These are phyloP conservation scores for Andrena hattorfiana DNA, from an alignment of 2,888 invertebrate genomes.

Conservation along the genomic window DNA sequence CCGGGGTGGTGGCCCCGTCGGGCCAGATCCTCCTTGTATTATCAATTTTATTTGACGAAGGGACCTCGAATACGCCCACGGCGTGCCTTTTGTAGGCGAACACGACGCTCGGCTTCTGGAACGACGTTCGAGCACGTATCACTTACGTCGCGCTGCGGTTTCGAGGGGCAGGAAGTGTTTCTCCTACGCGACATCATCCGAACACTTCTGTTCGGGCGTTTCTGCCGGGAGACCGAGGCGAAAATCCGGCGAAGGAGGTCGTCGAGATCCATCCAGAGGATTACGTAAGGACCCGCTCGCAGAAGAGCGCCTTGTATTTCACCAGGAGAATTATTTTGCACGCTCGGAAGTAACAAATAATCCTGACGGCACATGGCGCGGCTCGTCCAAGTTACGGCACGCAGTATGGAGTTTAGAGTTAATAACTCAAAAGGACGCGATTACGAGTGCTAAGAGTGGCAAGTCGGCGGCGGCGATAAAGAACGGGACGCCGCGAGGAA, in stretches of 20 bases:
- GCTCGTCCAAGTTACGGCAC: conserved; percentile 33
- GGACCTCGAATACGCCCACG: conserved; percentile 72
- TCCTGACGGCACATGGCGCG: conserved; percentile 30
- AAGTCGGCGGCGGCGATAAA: conserved; percentile 63
- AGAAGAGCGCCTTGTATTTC: conserved; percentile 2
- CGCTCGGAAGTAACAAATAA: conserved; percentile 39
- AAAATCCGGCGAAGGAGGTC: too few relatives aligned
- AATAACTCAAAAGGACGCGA: conserved; percentile 65
- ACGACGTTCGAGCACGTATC: conserved; percentile 50
- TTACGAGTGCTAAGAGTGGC: conserved; percentile 55
- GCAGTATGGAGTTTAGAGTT: conserved; percentile 65
- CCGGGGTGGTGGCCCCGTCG: conserved; percentile 73
- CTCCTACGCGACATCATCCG: neutral
- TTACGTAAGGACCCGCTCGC: neutral
- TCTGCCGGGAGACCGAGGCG: too few relatives aligned
- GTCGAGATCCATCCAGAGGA: neutral
- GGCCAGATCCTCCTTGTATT: conserved; percentile 69
- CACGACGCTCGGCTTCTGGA: conserved; percentile 44
- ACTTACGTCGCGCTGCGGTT: conserved; percentile 22
- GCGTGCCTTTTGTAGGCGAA: conserved; percentile 74
- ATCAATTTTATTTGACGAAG: conserved; percentile 81
- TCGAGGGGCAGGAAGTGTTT: neutral
- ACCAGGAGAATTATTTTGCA: conserved; percentile 21
- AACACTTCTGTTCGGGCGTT: too few relatives aligned
- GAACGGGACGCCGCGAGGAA: conserved; percentile 29